Evolutionary conservation across 1,140 invertebrate species (phyloP).

Genomic region (Trypoxylus dichotomus): DNA sequence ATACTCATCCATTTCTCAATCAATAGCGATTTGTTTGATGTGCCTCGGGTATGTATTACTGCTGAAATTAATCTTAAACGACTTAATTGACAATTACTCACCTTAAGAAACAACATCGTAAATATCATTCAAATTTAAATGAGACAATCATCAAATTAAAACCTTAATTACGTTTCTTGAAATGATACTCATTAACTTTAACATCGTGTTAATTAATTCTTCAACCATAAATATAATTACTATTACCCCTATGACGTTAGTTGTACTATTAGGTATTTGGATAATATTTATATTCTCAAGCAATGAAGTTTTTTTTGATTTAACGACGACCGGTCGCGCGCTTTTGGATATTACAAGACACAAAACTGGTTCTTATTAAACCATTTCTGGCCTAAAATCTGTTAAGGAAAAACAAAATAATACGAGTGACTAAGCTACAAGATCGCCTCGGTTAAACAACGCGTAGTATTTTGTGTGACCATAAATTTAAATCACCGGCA

Average conservation of each 20-base stretch:
- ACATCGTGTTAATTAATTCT: conserved; percentile 13
- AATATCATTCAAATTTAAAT: conserved; percentile 15
- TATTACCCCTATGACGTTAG: conserved; percentile 14
- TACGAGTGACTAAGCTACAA: background rate
- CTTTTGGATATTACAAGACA: conserved; percentile 1
- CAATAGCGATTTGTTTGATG: background rate
- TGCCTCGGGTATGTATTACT: background rate
- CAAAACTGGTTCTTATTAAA: conserved; percentile 22
- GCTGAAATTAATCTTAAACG: conserved; percentile 4
- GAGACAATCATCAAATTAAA: conserved; percentile 19
- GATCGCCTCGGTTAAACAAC: background rate
- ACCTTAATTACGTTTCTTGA: conserved; percentile 13
- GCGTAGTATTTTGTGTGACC: background rate
- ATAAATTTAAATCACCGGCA: background rate
- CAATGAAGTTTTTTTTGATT: background rate
- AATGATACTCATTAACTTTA: conserved; percentile 13
- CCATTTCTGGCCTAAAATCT: conserved; percentile 10
- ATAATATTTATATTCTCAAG: background rate
- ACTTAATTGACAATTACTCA: conserved; percentile 15
- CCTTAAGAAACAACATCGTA: conserved; percentile 11
- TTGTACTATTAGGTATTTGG: conserved; percentile 13
- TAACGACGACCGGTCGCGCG: background rate
- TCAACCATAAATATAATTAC: background rate
- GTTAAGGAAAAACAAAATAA: background rate
- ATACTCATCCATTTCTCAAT: background rate